Conservation (phyloP, 2,888 invertebrate species). For the Formica aserva region DNA sequence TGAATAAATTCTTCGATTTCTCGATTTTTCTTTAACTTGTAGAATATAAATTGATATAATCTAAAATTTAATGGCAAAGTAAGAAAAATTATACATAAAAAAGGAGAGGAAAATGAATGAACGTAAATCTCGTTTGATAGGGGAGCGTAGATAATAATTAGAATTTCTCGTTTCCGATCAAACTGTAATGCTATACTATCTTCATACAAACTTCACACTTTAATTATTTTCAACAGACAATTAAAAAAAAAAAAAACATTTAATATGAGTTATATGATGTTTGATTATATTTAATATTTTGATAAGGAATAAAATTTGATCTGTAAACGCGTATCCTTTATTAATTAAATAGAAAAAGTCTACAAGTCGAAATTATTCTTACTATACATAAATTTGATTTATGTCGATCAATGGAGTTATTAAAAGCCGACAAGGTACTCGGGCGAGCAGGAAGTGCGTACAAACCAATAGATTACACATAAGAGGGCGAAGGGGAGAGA, state of each 20-base stretch:
- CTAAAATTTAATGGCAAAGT: not conserved
- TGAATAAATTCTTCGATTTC: not conserved
- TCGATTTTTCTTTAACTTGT: not conserved
- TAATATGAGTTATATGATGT: not conserved
- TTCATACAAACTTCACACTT: not conserved
- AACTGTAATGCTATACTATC: not conserved
- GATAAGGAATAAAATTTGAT: not conserved
- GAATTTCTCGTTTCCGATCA: not conserved
- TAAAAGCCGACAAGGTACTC: slow-evolving; percentile 19
- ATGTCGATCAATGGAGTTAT: not conserved
- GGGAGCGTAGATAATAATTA: not conserved
- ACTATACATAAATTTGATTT: not conserved
- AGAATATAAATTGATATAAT: not conserved
- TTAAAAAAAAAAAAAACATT: not conserved
- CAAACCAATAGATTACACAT: slow-evolving; percentile 8
- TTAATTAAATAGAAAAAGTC: not conserved
- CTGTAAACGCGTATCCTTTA: not conserved
- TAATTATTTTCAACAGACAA: not conserved
- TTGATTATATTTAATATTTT: not conserved
- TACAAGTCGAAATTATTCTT: not conserved
- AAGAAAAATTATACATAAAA: not conserved
- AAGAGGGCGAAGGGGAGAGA: slow-evolving; percentile 23
- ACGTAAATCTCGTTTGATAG: not conserved
- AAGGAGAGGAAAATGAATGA: not conserved
- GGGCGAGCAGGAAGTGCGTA: slow-evolving; percentile 28